Percentiles rank a stretch among this genome's conserved stretches.
phyloP scores from a whole-genome alignment of 2,888 invertebrate species.

The Sesia apiformis region DNA sequence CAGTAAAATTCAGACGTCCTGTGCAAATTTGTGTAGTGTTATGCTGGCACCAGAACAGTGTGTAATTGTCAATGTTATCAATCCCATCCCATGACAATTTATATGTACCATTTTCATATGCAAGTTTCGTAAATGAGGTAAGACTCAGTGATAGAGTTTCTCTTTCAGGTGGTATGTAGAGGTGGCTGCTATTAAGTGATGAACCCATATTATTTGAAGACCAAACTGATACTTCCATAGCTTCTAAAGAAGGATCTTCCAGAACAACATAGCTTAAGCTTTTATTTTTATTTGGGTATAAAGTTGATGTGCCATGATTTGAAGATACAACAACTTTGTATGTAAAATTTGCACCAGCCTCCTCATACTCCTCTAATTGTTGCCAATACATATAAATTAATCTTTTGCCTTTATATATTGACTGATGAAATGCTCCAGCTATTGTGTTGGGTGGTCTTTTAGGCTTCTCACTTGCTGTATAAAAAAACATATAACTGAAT shows the following conservation, averaged over 20 bases:
- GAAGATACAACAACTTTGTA: conserved; percentile 74
- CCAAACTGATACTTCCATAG: conserved; percentile 71
- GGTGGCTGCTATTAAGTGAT: conserved; percentile 70
- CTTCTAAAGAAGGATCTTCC: conserved; percentile 54
- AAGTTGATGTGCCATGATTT: conserved; percentile 31
- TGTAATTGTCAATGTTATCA: conserved; percentile 76
- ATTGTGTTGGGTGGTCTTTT: conserved; percentile 80
- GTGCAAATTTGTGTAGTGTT: conserved; percentile 68
- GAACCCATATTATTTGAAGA: conserved; percentile 76
- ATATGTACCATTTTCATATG: conserved; percentile 81
- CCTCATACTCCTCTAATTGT: conserved; percentile 77
- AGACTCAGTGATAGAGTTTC: conserved; percentile 60
- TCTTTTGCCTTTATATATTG: conserved; percentile 64
- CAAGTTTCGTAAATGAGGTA: conserved; percentile 80
- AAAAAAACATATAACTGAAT: conserved; percentile 73
- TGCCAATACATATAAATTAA: conserved; percentile 87
- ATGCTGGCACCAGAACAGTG: conserved; percentile 85
- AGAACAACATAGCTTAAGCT: conserved; percentile 77
- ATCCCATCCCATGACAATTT: conserved; percentile 84
- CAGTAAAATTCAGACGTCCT: conserved; percentile 61
- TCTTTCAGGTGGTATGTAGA: conserved; percentile 75
- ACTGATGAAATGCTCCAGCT: conserved; percentile 83
- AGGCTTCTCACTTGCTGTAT: conserved; percentile 77
- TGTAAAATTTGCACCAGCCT: conserved; percentile 83
- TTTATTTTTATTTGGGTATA: conserved; percentile 64